Percentiles rank a stretch among this genome's conserved stretches.
Evolutionary conservation across 2,113 vertebrate species (phyloP).

Genomic region (Phyllostomus hastatus): DNA sequence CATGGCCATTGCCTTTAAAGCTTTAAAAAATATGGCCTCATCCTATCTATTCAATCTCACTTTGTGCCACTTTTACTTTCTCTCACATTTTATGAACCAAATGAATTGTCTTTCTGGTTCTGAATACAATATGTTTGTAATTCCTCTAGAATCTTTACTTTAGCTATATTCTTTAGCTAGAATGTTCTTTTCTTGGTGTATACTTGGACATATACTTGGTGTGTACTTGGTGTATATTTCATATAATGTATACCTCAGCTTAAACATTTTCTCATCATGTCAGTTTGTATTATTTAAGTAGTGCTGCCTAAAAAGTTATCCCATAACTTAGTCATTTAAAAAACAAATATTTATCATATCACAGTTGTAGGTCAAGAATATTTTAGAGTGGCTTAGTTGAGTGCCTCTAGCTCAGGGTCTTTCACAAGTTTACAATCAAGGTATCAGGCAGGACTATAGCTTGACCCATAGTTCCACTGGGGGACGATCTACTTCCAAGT

Average conservation of each 20-base stretch:
- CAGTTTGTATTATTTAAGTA: not conserved
- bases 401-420: not conserved
- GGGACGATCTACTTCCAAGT: not conserved
- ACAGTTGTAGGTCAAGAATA: not conserved
- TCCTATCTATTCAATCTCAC: not conserved
- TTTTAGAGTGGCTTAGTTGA: not conserved
- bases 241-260: not conserved
- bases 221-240: not conserved
- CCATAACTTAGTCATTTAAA: not conserved
- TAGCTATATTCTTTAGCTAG: not conserved
- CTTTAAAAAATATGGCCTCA: not conserved
- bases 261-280: not conserved
- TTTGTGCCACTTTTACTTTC: not conserved
- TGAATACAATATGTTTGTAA: not conserved
- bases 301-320: not conserved
- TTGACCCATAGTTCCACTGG: not conserved
- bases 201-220: not conserved
- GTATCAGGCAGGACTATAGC: not conserved
- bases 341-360: not conserved
- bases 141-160: not conserved
- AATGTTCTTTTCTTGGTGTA: not conserved
- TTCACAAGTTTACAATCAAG: not conserved
- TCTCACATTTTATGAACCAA: not conserved
- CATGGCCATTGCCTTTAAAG: not conserved
- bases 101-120: not conserved